Evolutionary conservation across 1,140 invertebrate species (phyloP).

Genomic region (Musca domestica): DNA sequence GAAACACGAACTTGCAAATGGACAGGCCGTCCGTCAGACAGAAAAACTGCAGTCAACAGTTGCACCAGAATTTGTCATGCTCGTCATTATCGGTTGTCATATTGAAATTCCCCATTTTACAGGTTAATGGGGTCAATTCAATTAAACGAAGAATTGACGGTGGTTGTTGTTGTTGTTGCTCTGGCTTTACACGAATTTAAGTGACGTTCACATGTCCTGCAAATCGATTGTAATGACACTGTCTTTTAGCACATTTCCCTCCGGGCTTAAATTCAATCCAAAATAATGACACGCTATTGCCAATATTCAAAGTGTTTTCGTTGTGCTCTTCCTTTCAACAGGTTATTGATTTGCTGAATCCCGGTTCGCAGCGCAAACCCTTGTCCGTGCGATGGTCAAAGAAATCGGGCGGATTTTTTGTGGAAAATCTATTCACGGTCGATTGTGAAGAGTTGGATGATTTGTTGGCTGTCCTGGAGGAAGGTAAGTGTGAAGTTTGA

Average conservation of each 20-base stretch:
- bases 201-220: no score
- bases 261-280: neutral
- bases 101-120: neutral
- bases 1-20: neutral
- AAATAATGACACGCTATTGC: neutral
- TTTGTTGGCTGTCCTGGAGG: constrained; percentile 88
- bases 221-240: constrained; percentile 4
- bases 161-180: neutral
- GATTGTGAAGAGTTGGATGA: constrained; percentile 94
- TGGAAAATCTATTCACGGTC: constrained; percentile 92
- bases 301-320: neutral
- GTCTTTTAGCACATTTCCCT: neutral
- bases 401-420: constrained; percentile 87
- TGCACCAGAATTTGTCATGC: neutral
- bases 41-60: constrained; percentile 4
- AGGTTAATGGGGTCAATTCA: constrained; percentile 18
- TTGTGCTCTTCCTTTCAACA: constrained; percentile 48
- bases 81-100: neutral
- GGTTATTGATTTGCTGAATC: constrained; percentile 93
- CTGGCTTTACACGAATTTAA: neutral
- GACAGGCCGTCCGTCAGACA: neutral
- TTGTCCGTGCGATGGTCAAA: constrained; percentile 90
- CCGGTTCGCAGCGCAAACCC: constrained; percentile 75
- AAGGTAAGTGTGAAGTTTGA: constrained; percentile 64
- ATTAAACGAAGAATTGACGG: neutral